Evolutionary conservation across 2,797 vertebrate species (phyloP).

Genomic region (Oreochromis mossambicus): DNA sequence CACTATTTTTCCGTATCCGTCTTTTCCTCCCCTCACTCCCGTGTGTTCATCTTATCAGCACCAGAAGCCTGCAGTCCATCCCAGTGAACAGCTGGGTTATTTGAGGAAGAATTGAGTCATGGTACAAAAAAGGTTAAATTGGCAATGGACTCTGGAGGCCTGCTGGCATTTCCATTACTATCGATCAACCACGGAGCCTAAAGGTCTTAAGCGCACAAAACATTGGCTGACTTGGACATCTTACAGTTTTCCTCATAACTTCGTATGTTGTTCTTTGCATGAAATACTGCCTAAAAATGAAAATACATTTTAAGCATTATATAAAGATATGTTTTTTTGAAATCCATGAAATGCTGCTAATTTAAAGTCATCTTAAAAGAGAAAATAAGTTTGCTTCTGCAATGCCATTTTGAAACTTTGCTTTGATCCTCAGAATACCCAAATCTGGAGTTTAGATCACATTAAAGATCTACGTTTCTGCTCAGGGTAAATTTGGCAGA

Average conservation of each 20-base stretch:
- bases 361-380: not conserved
- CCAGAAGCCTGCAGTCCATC: slow-evolving; percentile 43
- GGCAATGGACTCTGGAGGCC: slow-evolving; percentile 44
- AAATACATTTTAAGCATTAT: not conserved
- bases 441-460: not conserved
- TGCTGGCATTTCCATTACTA: slow-evolving; percentile 53
- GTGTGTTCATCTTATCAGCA: slow-evolving; percentile 42
- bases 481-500: not conserved
- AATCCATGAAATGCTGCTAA: not conserved
- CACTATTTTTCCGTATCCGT: slow-evolving; percentile 1
- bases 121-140: slow-evolving; percentile 56
- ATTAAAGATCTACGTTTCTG: not conserved
- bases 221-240: slow-evolving; percentile 36
- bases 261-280: slow-evolving; percentile 1
- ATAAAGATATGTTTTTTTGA: not conserved
- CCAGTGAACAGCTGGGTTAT: slow-evolving; percentile 47
- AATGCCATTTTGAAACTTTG: not conserved
- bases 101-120: slow-evolving; percentile 61
- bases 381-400: not conserved
- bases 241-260: slow-evolving; percentile 25
- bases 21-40: not conserved
- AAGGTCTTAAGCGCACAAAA: slow-evolving; percentile 41
- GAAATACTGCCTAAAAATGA: not conserved
- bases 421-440: not conserved
- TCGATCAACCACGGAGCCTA: slow-evolving; percentile 53